Conservation (phyloP, 2,113 vertebrate species). For the Anguilla japonica region DNA sequence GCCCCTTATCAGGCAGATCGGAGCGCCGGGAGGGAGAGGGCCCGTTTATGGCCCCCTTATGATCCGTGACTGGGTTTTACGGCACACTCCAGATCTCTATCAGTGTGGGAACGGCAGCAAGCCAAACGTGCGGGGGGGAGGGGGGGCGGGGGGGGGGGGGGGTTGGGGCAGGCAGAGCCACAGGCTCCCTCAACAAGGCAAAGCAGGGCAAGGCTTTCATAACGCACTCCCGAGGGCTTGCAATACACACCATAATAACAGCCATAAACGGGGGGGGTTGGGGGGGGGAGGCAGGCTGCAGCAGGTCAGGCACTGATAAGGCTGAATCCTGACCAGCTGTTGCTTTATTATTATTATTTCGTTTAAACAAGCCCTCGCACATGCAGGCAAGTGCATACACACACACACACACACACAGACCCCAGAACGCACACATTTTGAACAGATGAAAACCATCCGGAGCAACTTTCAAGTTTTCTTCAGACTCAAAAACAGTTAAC, state of each 20-base stretch:
- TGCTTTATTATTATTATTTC: neutral
- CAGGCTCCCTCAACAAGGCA: neutral
- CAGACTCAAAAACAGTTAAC: too few species aligned
- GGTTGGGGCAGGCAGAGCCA: conserved; percentile 34
- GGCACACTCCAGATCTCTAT: conserved; percentile 68
- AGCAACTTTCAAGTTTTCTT: neutral
- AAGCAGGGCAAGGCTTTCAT: conserved; percentile 3
- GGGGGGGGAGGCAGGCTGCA: conserved; percentile 50
- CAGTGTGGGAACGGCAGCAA: conserved; percentile 69
- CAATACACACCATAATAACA: conserved; percentile 55
- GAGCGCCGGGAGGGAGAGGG: conserved; percentile 19
- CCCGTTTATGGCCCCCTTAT: conserved; percentile 60
- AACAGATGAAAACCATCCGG: neutral
- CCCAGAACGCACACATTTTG: neutral
- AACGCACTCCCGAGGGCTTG: conserved; percentile 55
- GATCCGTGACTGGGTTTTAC: conserved; percentile 65
- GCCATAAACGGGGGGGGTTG: conserved; percentile 60
- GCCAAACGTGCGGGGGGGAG: too few species aligned
- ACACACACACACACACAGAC: neutral
- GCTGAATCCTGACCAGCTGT: conserved; percentile 60
- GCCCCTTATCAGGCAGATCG: conserved; percentile 26
- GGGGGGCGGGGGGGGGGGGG: conserved; percentile 5
- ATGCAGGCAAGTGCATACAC: neutral
- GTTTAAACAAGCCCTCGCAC: neutral
- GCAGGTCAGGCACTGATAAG: conserved; percentile 60